phyloP scores from a whole-genome alignment of 2,797 vertebrate species.

The Schizopygopsis pylzovi region DNA sequence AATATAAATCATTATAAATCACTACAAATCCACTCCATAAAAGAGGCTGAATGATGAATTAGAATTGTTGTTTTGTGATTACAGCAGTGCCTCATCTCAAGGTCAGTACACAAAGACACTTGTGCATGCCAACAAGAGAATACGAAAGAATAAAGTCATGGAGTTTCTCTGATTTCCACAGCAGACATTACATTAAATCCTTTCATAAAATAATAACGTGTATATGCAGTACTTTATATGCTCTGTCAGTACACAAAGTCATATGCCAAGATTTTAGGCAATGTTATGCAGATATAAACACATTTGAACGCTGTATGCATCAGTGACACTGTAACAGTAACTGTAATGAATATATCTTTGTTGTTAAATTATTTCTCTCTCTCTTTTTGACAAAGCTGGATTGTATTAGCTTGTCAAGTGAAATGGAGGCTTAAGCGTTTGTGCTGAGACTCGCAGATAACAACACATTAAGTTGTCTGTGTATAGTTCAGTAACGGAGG shows the following conservation, averaged over 20 bases:
- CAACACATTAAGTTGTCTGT: constrained; percentile 24
- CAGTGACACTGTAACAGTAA: background rate
- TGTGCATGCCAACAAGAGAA: background rate
- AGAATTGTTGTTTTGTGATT: constrained; percentile 17
- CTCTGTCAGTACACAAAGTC: background rate
- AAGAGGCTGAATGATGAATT: background rate
- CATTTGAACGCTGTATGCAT: background rate
- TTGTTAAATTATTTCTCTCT: background rate
- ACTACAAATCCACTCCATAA: background rate
- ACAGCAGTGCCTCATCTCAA: constrained; percentile 25
- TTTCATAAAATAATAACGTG: background rate
- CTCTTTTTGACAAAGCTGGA: background rate
- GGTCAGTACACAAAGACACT: constrained; percentile 16
- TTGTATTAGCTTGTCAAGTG: background rate
- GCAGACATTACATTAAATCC: background rate
- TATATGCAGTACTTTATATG: too few species aligned
- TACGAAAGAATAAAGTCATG: background rate
- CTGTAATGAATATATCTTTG: background rate
- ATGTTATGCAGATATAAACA: background rate
- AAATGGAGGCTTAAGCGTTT: constrained; percentile 17
- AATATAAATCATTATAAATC: background rate
- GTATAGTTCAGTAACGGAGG: constrained; percentile 30
- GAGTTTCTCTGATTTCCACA: background rate
- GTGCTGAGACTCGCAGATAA: background rate
- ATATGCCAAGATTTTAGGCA: background rate